Conservation (phyloP, 2,888 invertebrate genomes). For the Agrotis clavis region DNA sequence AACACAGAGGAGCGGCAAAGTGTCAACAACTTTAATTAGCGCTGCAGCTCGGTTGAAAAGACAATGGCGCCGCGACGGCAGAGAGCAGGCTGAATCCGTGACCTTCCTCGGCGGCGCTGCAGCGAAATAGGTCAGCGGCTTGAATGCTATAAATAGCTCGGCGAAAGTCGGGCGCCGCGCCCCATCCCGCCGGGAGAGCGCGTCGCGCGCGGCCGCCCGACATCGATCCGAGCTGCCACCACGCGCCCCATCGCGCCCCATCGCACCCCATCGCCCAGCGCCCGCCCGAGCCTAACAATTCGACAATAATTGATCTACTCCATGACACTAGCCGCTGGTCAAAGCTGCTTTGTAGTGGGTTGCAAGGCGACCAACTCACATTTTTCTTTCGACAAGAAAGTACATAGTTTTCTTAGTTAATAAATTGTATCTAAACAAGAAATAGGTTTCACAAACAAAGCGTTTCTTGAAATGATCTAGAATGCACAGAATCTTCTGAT, state of each 20-base stretch:
- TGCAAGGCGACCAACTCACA: background rate
- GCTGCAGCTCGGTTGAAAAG: conserved; percentile 87
- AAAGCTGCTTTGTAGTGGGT: conserved; percentile 28
- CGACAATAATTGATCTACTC: conserved; percentile 72
- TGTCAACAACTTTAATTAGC: conserved; percentile 90
- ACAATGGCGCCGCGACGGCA: conserved; percentile 89
- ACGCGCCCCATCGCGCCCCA: conserved; percentile 56
- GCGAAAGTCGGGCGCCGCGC: conserved; percentile 89
- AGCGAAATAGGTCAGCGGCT: conserved; percentile 91
- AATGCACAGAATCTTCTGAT: background rate
- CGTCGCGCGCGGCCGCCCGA: conserved; percentile 64
- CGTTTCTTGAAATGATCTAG: background rate
- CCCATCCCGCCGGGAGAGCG: conserved; percentile 82
- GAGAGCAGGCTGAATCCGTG: conserved; percentile 89
- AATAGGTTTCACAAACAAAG: background rate
- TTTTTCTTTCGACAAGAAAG: too few relatives aligned
- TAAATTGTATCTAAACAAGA: background rate
- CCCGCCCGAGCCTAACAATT: conserved; percentile 70
- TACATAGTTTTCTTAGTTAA: background rate
- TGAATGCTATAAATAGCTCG: conserved; percentile 91
- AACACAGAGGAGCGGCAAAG: conserved; percentile 78
- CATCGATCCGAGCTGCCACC: conserved; percentile 65
- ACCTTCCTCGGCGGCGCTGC: conserved; percentile 89
- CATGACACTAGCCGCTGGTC: conserved; percentile 48
- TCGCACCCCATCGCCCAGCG: conserved; percentile 60